phyloP scores from a whole-genome alignment of 23 tunicate species.

The Trididemnum miniatum region DNA sequence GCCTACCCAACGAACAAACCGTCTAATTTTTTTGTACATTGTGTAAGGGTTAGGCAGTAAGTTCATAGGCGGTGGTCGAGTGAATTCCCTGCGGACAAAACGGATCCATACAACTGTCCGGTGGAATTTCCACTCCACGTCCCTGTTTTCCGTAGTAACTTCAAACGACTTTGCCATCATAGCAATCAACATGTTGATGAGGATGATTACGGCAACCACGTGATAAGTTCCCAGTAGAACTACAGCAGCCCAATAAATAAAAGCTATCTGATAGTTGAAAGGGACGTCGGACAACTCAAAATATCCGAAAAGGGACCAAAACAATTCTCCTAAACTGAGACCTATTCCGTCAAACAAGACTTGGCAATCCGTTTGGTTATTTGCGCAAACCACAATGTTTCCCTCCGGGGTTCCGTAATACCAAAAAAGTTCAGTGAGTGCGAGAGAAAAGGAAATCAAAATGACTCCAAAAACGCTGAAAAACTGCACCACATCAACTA shows the following conservation, averaged over 20 bases:
- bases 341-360: slow-evolving; percentile 25
- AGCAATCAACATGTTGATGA: slow-evolving; percentile 89
- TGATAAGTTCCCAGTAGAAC: slow-evolving; percentile 45
- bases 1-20: background rate
- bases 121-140: slow-evolving; percentile 86
- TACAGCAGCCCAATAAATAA: slow-evolving; percentile 1
- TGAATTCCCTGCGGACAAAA: slow-evolving; percentile 71
- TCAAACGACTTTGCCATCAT: slow-evolving; percentile 88
- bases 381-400: background rate
- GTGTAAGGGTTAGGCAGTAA: slow-evolving; percentile 61
- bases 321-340: slow-evolving; percentile 31
- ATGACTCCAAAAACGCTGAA: slow-evolving; percentile 62
- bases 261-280: background rate
- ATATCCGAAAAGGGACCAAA: slow-evolving; percentile 81
- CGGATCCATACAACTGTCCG: slow-evolving; percentile 85
- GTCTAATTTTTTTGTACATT: background rate
- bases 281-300: slow-evolving; percentile 35
- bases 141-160: slow-evolving; percentile 49
- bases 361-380: background rate
- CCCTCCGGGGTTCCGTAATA: slow-evolving; percentile 77
- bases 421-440: slow-evolving; percentile 81
- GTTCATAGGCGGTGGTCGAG: slow-evolving; percentile 93
- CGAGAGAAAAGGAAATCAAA: slow-evolving; percentile 78
- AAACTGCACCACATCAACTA: slow-evolving; percentile 67
- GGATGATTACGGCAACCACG: slow-evolving; percentile 75